Percentiles rank a stretch among this genome's conserved stretches.
phyloP scores from a whole-genome alignment of 2,113 vertebrate species.

The Callaeas wilsoni region DNA sequence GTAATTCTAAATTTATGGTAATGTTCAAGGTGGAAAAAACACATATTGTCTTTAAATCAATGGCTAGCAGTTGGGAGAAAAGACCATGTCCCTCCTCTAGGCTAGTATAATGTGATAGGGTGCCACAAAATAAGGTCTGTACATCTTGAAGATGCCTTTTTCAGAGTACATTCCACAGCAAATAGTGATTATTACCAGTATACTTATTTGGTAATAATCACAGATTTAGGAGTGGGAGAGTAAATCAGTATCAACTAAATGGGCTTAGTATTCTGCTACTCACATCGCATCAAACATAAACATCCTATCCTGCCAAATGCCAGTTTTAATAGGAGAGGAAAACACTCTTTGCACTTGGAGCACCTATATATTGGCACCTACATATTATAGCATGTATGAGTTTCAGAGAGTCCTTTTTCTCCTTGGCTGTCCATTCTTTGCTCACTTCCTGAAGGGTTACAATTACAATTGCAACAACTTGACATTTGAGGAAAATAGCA shows the following conservation, averaged over 20 bases:
- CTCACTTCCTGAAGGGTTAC: neutral
- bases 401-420: neutral
- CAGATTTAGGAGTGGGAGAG: neutral
- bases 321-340: neutral
- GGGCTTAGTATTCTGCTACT: neutral
- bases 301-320: neutral
- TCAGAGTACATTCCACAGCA: neutral
- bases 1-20: neutral
- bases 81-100: neutral
- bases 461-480: neutral
- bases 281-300: neutral
- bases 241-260: neutral
- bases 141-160: neutral
- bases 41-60: neutral
- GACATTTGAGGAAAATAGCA: neutral
- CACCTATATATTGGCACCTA: neutral
- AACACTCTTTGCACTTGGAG: neutral
- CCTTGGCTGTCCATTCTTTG: neutral
- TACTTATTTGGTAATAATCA: neutral
- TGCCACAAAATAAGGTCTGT: neutral
- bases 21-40: neutral
- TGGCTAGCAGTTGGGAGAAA: neutral
- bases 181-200: neutral
- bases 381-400: neutral
- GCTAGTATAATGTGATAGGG: neutral